A percentile compares a stretch with the other conserved stretches of the same genome.
Conservation (phyloP, 2,888 invertebrate species). For the Phengaris alcon region DNA sequence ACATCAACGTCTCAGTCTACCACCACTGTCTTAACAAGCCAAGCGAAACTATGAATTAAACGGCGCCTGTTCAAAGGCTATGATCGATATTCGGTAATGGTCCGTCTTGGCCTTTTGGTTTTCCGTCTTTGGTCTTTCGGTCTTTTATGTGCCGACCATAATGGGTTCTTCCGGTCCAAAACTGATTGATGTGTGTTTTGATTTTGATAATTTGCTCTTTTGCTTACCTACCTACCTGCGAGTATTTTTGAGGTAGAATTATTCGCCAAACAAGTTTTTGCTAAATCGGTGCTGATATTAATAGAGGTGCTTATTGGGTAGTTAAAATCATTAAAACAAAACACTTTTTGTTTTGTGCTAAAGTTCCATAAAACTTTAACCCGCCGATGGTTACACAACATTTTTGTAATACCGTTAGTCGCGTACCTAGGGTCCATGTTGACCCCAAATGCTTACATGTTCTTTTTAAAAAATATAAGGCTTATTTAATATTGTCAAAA, state of each 20-base stretch:
- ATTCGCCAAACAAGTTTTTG: conserved; percentile 4
- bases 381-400: too few species aligned
- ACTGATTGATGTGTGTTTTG: conserved; percentile 29
- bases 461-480: too few species aligned
- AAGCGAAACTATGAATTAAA: conserved; percentile 68
- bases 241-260: neutral
- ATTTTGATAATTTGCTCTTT: conserved; percentile 23
- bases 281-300: neutral
- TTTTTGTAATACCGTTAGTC: too few species aligned
- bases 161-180: conserved; percentile 27
- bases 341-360: neutral
- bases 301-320: neutral
- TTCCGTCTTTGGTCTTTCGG: conserved; percentile 29
- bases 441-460: too few species aligned
- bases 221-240: conserved; percentile 7
- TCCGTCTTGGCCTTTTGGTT: conserved; percentile 29
- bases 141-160: conserved; percentile 13
- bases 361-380: too few species aligned
- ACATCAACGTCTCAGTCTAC: conserved; percentile 31
- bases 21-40: conserved; percentile 60
- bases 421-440: too few species aligned
- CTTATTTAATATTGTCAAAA: too few species aligned
- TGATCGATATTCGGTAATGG: conserved; percentile 47
- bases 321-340: neutral
- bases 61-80: conserved; percentile 60